These are phyloP conservation scores for Dallia pectoralis DNA, from an alignment of 2,797 vertebrate genomes.

Conservation along the genomic window DNA sequence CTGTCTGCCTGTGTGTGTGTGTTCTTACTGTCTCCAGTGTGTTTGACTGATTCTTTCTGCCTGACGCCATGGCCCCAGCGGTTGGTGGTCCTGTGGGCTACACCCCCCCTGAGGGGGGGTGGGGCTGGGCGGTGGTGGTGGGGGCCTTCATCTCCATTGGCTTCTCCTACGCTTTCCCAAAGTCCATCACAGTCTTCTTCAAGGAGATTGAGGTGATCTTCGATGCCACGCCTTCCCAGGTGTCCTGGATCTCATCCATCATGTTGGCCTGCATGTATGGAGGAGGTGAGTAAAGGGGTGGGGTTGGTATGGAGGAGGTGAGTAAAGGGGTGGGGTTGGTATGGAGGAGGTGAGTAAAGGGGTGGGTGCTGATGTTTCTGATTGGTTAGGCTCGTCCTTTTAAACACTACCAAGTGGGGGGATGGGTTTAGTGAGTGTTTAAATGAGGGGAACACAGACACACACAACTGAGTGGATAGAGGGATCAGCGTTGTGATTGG, in stretches of 20 bases:
- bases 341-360: constrained; percentile 59
- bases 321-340: constrained; percentile 46
- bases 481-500: too few species aligned
- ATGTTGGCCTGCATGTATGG: constrained; percentile 97
- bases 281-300: constrained; percentile 79
- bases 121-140: constrained; percentile 93
- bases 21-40: background rate
- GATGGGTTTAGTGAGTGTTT: too few species aligned
- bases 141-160: constrained; percentile 97
- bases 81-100: constrained; percentile 83
- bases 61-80: constrained; percentile 77
- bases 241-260: constrained; percentile 98
- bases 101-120: constrained; percentile 93
- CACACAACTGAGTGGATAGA: too few species aligned
- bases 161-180: constrained; percentile 96
- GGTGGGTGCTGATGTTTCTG: background rate
- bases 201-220: constrained; percentile 96
- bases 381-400: too few species aligned
- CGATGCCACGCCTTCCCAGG: constrained; percentile 86
- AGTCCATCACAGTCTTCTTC: constrained; percentile 98
- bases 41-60: background rate
- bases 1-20: background rate
- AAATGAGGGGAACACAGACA: too few species aligned
- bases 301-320: constrained; percentile 40
- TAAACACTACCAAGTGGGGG: too few species aligned